Evolutionary conservation across 2,888 invertebrate species (phyloP), one percentile per base, ranked within the genome.

Genomic region (Noctuana brunneofusca): DNA sequence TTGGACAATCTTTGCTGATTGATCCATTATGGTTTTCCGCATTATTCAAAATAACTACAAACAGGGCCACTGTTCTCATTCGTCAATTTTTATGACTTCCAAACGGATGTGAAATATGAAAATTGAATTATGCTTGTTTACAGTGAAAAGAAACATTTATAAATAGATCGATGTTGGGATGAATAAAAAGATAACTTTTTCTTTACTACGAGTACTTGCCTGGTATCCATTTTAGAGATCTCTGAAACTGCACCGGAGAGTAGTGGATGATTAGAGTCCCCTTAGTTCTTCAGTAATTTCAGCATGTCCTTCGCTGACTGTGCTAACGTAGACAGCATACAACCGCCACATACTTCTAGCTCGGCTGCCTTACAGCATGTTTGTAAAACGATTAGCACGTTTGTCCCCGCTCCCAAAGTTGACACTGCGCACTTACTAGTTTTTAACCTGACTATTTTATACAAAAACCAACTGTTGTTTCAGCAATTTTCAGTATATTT

Each of bases 341-440:
- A 86, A 69, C 71, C 66, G 75, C 74, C 73, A 73, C 76, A 75
- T 79, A 22, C 24, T 50, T 30, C 30, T 32, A 78, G 78, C 80
- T 78, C 80, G 73, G 74, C 75, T 72, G 79, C 80, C 78, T 79
- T 86, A 80, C 80, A 82, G 75, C 75, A 70, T 90, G 84, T 90
- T 90, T 89, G 87, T 75, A 76, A 72, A 83, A 74, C 82, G 90
- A 89, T 90, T 90, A 90, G 76, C 89, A 84, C 76, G 71, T 77
- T 84, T 79, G 83, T 84, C 79, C 82, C 83, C 79, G 81, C 83
- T 80, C 68, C 80, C 80, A 83, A 84, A 86, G 86, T 87, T 84
- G 85, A 87, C 89, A 89, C 88, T 87, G 83, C 86, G 80, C 86
- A 86, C 87, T 86, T 83, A 84, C 81, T 72, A n/a, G 83, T 84